Conservation (phyloP, 2,888 invertebrate species). For the Synergus gifuensis region DNA sequence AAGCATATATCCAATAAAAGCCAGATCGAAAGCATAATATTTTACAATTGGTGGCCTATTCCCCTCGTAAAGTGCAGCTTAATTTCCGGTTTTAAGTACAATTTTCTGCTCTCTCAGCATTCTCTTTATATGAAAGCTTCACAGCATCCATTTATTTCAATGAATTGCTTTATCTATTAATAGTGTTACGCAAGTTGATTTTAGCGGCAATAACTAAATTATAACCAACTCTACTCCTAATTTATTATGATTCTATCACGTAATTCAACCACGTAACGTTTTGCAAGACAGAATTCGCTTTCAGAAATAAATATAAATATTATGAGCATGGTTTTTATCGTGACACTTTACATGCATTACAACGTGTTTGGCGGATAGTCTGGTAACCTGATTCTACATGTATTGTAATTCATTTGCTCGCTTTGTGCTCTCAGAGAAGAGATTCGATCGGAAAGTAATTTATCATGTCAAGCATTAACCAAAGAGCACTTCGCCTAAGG, state of each 20-base stretch:
- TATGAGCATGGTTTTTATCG: slow-evolving; percentile 11
- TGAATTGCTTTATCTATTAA: not conserved
- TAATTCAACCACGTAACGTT: not conserved
- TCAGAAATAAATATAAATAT: slow-evolving; percentile 29
- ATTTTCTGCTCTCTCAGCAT: not conserved
- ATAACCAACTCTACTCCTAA: not conserved
- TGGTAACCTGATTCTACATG: slow-evolving; percentile 29
- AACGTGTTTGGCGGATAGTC: slow-evolving; percentile 18
- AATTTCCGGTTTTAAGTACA: not conserved
- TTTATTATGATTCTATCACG: not conserved
- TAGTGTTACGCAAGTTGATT: not conserved
- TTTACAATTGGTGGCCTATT: not conserved
- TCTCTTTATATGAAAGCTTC: not conserved
- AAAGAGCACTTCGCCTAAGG: slow-evolving; percentile 31
- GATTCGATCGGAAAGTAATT: slow-evolving; percentile 34
- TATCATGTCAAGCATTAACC: slow-evolving; percentile 35
- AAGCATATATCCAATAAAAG: not conserved
- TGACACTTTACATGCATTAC: slow-evolving; percentile 28
- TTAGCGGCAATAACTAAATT: not conserved
- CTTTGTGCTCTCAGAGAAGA: slow-evolving; percentile 27
- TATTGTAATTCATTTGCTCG: slow-evolving; percentile 40
- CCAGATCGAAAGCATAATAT: not conserved
- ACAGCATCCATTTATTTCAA: not conserved
- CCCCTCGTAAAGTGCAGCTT: not conserved
- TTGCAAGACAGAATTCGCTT: not conserved